These are phyloP conservation scores for Myoxocephalus aenaeus DNA, from an alignment of 2,797 vertebrate genomes.

Conservation along the genomic window DNA sequence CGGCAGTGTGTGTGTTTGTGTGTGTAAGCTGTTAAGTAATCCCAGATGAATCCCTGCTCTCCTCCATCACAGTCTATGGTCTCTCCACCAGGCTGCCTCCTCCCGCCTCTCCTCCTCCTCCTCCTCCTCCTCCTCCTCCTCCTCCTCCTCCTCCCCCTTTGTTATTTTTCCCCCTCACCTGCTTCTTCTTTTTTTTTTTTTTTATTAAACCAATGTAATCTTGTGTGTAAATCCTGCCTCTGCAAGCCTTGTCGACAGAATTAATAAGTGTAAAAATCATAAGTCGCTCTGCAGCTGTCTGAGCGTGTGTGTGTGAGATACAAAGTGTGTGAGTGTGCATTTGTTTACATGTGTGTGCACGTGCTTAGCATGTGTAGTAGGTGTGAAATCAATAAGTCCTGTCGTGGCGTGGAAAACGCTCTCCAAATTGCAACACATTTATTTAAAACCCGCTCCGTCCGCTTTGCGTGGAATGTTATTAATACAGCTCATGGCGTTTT, in stretches of 20 bases:
- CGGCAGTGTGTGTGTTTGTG: constrained; percentile 32
- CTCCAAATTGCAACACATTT: constrained; percentile 74
- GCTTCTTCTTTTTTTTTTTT: constrained; percentile 41
- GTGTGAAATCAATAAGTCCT: constrained; percentile 82
- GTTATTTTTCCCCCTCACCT: constrained; percentile 56
- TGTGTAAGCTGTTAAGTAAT: constrained; percentile 84
- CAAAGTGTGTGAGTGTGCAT: constrained; percentile 52
- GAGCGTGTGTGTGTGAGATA: constrained; percentile 35
- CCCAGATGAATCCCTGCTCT: constrained; percentile 81
- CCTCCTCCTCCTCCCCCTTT: constrained; percentile 52
- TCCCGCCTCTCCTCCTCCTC: constrained; percentile 35
- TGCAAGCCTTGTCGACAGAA: constrained; percentile 79
- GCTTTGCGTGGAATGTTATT: constrained; percentile 65
- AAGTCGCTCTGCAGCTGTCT: constrained; percentile 71
- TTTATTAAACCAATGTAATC: constrained; percentile 80
- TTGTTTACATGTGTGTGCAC: constrained; percentile 73
- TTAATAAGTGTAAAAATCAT: constrained; percentile 83
- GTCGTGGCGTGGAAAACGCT: constrained; percentile 62
- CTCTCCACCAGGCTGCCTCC: constrained; percentile 70
- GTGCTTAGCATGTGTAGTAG: constrained; percentile 76
- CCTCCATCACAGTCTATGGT: constrained; percentile 76
- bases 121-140: constrained; percentile 18
- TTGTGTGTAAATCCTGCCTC: constrained; percentile 81
- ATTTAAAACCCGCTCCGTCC: constrained; percentile 62
- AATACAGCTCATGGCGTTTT: constrained; percentile 70